phyloP scores from a whole-genome alignment of 2,113 vertebrate species.

The Hemichromis elongatus region DNA sequence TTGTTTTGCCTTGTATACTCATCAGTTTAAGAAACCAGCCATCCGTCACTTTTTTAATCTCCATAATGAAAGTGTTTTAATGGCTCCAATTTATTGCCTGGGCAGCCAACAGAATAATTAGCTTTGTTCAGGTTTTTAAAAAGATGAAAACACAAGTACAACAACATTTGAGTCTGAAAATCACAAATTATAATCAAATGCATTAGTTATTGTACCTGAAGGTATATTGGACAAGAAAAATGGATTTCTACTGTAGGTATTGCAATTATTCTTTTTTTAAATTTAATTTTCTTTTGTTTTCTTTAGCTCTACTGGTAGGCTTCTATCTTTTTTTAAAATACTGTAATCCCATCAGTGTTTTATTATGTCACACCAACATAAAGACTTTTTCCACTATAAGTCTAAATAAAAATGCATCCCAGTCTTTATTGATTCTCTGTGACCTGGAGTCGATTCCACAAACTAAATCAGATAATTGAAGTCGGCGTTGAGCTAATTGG shows the following conservation, averaged over 20 bases:
- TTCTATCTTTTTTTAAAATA: background rate
- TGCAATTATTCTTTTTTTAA: background rate
- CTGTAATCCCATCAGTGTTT: background rate
- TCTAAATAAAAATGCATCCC: conserved; percentile 66
- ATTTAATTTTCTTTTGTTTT: background rate
- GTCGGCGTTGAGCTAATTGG: conserved; percentile 77
- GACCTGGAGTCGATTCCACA: conserved; percentile 72
- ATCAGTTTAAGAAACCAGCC: conserved; percentile 70
- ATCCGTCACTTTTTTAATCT: conserved; percentile 73
- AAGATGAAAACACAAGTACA: conserved; percentile 65
- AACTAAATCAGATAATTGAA: conserved; percentile 82
- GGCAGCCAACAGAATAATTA: conserved; percentile 81
- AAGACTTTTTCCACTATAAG: conserved; percentile 12
- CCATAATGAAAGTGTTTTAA: conserved; percentile 76
- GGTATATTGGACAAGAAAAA: conserved; percentile 25
- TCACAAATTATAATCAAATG: conserved; percentile 51
- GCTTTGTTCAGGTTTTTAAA: conserved; percentile 71
- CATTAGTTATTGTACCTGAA: conserved; percentile 51
- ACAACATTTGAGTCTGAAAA: conserved; percentile 50
- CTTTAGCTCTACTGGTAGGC: background rate
- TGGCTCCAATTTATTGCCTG: conserved; percentile 80
- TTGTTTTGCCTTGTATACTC: conserved; percentile 61
- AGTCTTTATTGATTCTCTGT: conserved; percentile 67
- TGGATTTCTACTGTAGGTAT: background rate
- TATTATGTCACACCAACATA: background rate